Percentiles rank a stretch among this genome's conserved stretches.
phyloP scores from a whole-genome alignment of 2,888 invertebrate genomes.

The Diadromus collaris region DNA sequence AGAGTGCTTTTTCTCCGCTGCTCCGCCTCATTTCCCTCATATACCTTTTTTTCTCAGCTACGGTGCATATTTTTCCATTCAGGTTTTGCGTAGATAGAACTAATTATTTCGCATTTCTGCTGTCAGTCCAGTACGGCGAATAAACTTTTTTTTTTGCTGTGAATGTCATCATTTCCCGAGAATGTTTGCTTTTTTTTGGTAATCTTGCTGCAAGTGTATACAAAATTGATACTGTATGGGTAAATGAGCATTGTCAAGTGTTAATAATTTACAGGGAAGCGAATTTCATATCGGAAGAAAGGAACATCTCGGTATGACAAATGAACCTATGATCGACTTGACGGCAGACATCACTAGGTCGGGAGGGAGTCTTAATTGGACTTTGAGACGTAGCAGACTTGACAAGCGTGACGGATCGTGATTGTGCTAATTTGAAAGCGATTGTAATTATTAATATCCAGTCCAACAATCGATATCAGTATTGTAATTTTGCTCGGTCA shows the following conservation, averaged over 20 bases:
- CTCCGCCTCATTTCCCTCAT: conserved; percentile 18
- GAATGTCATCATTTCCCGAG: not conserved
- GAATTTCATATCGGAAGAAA: too few species aligned
- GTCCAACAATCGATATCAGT: too few species aligned
- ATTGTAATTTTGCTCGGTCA: too few species aligned
- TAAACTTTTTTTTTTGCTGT: not conserved
- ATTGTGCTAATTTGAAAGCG: too few species aligned
- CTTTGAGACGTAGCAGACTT: too few species aligned
- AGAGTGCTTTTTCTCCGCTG: conserved; percentile 35
- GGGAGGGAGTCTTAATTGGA: too few species aligned
- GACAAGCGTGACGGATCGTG: too few species aligned
- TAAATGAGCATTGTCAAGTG: not conserved
- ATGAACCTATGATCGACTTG: too few species aligned
- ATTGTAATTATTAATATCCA: too few species aligned
- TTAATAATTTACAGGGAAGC: too few species aligned
- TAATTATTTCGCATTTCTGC: conserved; percentile 27
- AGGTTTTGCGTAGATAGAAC: not conserved
- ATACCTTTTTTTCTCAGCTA: conserved; percentile 26
- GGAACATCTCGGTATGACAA: too few species aligned
- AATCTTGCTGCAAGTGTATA: not conserved
- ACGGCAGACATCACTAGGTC: too few species aligned
- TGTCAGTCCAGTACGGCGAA: not conserved
- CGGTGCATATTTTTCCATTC: conserved; percentile 15
- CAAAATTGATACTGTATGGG: not conserved
- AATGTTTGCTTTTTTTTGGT: not conserved